Percentiles rank a stretch among this genome's conserved stretches.
phyloP scores from a whole-genome alignment of 2,888 invertebrate species.

The Nomada fucata region DNA sequence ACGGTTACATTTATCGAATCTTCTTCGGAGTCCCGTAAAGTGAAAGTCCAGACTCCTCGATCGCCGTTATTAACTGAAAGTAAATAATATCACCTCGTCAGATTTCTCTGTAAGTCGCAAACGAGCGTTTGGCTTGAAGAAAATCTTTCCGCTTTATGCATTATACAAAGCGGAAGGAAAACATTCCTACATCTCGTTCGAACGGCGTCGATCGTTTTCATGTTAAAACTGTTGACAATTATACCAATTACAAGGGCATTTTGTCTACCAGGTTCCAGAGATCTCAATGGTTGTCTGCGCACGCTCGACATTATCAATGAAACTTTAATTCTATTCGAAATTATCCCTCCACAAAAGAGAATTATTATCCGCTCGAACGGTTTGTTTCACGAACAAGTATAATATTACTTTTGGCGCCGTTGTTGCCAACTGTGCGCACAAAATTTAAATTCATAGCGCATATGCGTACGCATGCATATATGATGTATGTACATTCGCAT shows the following conservation, averaged over 20 bases:
- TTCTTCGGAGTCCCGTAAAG: constrained; percentile 89
- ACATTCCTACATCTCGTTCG: constrained; percentile 74
- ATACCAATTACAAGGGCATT: constrained; percentile 81
- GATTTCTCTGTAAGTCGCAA: not conserved
- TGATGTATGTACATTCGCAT: not conserved
- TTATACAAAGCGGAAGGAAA: too few relatives aligned
- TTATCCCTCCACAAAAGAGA: not conserved
- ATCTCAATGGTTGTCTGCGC: constrained; percentile 75
- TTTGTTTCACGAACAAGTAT: not conserved
- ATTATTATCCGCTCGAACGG: not conserved
- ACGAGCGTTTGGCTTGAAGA: not conserved
- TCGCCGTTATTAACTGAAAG: constrained; percentile 73
- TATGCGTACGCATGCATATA: too few relatives aligned
- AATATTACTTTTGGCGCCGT: constrained; percentile 30
- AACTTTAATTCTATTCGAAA: not conserved
- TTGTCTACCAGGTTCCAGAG: constrained; percentile 76
- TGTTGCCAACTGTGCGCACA: constrained; percentile 9
- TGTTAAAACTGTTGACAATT: constrained; percentile 78
- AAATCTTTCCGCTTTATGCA: not conserved
- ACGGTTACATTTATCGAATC: constrained; percentile 91
- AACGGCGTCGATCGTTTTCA: constrained; percentile 75
- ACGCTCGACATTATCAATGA: constrained; percentile 76
- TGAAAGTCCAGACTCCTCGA: constrained; percentile 91
- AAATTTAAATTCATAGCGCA: constrained; percentile 10
- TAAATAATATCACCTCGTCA: not conserved